A percentile compares a stretch with the other conserved stretches of the same genome.
These are phyloP conservation scores for Lindbergichthys nudifrons DNA, from an alignment of 2,797 vertebrate genomes.

Conservation along the genomic window DNA sequence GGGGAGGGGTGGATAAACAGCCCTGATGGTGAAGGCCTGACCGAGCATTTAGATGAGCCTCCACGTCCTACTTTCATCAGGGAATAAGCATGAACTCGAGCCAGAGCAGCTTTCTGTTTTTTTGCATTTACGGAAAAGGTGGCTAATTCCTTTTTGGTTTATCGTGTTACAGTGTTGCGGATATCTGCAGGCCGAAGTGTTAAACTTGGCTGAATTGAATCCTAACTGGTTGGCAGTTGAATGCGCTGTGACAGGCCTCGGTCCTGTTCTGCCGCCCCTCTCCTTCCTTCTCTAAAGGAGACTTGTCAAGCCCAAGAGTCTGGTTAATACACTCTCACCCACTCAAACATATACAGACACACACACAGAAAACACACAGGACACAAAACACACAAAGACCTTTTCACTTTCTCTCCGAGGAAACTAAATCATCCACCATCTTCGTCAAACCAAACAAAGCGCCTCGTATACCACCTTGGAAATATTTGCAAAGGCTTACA, in stretches of 20 bases:
- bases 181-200: slow-evolving; percentile 43
- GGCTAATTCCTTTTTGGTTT: slow-evolving; percentile 33
- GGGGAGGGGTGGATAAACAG: slow-evolving; percentile 55
- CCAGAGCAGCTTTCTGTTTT: slow-evolving; percentile 27
- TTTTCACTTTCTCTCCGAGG: slow-evolving; percentile 47
- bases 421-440: slow-evolving; percentile 48
- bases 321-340: slow-evolving; percentile 61
- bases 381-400: slow-evolving; percentile 32
- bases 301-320: slow-evolving; percentile 53
- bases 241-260: slow-evolving; percentile 53
- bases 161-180: slow-evolving; percentile 34
- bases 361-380: neutral
- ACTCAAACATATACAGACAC: slow-evolving; percentile 29
- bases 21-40: slow-evolving; percentile 54
- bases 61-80: slow-evolving; percentile 42
- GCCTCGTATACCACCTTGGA: slow-evolving; percentile 17
- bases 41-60: slow-evolving; percentile 68
- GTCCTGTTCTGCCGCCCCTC: slow-evolving; percentile 33
- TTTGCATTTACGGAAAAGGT: slow-evolving; percentile 33
- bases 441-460: slow-evolving; percentile 45
- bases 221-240: slow-evolving; percentile 39
- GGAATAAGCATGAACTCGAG: slow-evolving; percentile 43
- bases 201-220: slow-evolving; percentile 47
- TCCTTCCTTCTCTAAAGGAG: slow-evolving; percentile 42
- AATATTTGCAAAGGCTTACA: slow-evolving; percentile 44